Evolutionary conservation across 1,140 invertebrate genomes (phyloP).

Genomic region (Cyrtorhinus lividipennis): DNA sequence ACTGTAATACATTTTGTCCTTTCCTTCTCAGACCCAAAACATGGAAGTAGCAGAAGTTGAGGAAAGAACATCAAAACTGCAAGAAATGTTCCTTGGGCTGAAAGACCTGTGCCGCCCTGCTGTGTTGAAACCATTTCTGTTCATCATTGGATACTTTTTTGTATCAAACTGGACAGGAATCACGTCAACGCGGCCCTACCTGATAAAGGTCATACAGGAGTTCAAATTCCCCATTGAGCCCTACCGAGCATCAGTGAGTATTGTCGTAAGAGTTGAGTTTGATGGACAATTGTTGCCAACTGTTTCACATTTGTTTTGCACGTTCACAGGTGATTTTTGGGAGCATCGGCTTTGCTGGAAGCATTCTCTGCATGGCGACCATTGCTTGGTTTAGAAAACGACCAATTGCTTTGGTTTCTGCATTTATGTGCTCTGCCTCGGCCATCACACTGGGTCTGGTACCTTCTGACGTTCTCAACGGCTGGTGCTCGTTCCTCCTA

Average conservation of each 20-base stretch:
- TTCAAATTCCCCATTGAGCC: conserved; percentile 34
- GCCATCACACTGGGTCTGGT: conserved; percentile 16
- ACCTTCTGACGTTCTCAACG: neutral
- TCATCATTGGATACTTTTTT: conserved; percentile 36
- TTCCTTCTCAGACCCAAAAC: too few relatives aligned
- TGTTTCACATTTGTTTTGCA: too few relatives aligned
- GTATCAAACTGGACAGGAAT: conserved; percentile 36
- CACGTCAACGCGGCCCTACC: conserved; percentile 41
- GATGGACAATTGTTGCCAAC: too few relatives aligned
- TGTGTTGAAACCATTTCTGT: conserved; percentile 33
- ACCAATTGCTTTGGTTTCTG: conserved; percentile 26
- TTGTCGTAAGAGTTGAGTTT: neutral
- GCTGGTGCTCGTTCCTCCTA: conserved; percentile 18
- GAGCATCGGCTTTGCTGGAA: conserved; percentile 17
- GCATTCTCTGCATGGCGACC: conserved; percentile 20
- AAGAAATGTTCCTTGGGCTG: too few relatives aligned
- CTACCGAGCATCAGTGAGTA: conserved; percentile 32
- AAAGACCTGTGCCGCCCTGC: conserved; percentile 34
- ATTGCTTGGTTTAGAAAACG: conserved; percentile 29
- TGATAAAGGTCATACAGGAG: conserved; percentile 37
- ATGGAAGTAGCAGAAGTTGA: too few relatives aligned
- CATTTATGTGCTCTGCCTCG: conserved; percentile 23
- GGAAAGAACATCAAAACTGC: too few relatives aligned
- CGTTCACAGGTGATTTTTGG: conserved; percentile 22
- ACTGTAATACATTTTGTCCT: too few relatives aligned